phyloP scores from a whole-genome alignment of 2,888 invertebrate species.

The Acronicta aceris region DNA sequence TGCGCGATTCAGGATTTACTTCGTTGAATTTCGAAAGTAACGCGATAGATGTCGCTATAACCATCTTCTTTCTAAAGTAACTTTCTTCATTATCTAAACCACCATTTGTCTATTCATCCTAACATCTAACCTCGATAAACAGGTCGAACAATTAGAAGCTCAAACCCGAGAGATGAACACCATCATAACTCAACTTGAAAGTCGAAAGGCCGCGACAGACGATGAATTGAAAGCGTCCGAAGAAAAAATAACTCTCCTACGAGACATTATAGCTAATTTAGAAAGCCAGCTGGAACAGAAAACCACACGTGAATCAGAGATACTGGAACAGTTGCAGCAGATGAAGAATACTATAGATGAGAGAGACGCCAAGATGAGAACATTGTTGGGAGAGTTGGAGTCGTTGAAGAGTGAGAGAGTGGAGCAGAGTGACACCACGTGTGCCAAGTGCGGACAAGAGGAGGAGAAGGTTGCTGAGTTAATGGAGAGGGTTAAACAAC shows the following conservation, averaged over 20 bases:
- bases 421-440: slow-evolving; percentile 77
- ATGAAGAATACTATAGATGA: slow-evolving; percentile 88
- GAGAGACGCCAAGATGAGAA: slow-evolving; percentile 88
- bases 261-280: slow-evolving; percentile 94
- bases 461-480: slow-evolving; percentile 71
- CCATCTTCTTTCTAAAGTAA: too few species aligned
- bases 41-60: too few species aligned
- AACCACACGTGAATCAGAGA: slow-evolving; percentile 89
- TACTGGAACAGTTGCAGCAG: slow-evolving; percentile 89
- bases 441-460: slow-evolving; percentile 71
- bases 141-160: slow-evolving; percentile 94
- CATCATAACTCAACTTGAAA: slow-evolving; percentile 89
- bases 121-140: slow-evolving; percentile 32
- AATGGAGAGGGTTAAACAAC: slow-evolving; percentile 75
- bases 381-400: slow-evolving; percentile 87
- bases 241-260: slow-evolving; percentile 92
- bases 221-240: slow-evolving; percentile 93
- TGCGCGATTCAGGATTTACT: too few species aligned
- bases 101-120: slow-evolving; percentile 14
- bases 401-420: slow-evolving; percentile 81
- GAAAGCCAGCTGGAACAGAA: slow-evolving; percentile 93
- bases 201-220: slow-evolving; percentile 91
- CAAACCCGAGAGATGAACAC: slow-evolving; percentile 92
- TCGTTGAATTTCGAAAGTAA: too few species aligned
- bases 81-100: background rate